Base-by-base conservation (phyloP, 2,797 vertebrate genomes). In the Urophycis tenuis region DNA sequence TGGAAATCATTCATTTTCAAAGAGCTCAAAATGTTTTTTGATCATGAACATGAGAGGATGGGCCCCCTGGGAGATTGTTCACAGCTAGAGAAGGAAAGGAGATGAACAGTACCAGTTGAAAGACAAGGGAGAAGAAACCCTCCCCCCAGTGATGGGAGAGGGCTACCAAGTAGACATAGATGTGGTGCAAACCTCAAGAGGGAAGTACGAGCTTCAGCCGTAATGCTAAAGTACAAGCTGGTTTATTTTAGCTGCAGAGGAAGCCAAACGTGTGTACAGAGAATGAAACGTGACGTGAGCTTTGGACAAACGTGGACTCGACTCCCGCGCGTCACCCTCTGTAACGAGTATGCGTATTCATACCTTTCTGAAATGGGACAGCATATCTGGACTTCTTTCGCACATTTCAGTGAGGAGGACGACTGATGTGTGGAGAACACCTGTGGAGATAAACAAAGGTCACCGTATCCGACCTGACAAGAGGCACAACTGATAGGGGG, bases 351-450 rank as follows among this genome's bases (percentile, higher is more conserved):
- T 87, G 73, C 41, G 70, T 74, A 81, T n/a, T n/a, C 89, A 73
- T 94, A 99, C 98, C 96, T 99, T 99, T 94, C 97, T 95, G 89
- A 99, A 99, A 89, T 99, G 98, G 81, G 96, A 92, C 76, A 99
- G 94, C 97, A 98, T 99, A 90, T 99, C 98, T 73, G 97, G 97
- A 91, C 97, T 99, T 92, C 98, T 94, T 92, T 99, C 98, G 90
- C 97, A 99, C 98, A 99, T 99, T 91, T 99, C 98, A 82, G 98
- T 99, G 88, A 99, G 96, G 71, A 99, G 96, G 83, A 99, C 98
- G 82, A 99, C 98, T 41, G 97, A 99, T 75, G 98, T 99, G 85
- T 99, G 97, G 87, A 99, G 96, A 90, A 99, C 98, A 90, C 97
- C 98, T 99, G 87, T 34, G 84, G 81, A 72, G 29, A 39, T 10